Conservation (phyloP, 2,113 vertebrate genomes). For the Alces alces region DNA sequence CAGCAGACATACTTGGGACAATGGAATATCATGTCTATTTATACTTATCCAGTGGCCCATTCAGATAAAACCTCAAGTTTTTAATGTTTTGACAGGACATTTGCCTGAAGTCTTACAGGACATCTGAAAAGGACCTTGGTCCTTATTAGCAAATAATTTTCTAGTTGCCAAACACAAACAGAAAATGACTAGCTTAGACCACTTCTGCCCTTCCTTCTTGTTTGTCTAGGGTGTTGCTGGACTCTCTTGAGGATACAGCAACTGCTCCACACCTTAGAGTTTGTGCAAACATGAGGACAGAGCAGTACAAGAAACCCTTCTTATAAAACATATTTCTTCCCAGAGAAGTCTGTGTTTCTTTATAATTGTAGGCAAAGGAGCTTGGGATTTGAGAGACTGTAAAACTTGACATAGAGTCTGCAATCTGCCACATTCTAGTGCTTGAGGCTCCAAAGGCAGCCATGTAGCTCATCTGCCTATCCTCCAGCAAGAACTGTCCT, state of each 20-base stretch:
- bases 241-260: not conserved
- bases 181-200: not conserved
- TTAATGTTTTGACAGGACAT: not conserved
- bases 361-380: not conserved
- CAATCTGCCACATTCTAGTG: not conserved
- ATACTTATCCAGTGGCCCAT: not conserved
- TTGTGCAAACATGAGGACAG: not conserved
- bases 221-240: not conserved
- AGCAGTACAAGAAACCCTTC: not conserved
- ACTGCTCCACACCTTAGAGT: not conserved
- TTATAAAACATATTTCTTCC: not conserved
- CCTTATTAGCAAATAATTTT: not conserved
- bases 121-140: not conserved
- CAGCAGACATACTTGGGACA: not conserved
- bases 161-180: not conserved
- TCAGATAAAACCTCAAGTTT: not conserved
- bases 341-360: not conserved
- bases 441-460: not conserved
- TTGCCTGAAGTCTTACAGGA: not conserved
- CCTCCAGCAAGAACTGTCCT: not conserved
- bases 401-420: not conserved
- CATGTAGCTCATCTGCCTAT: not conserved
- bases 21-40: not conserved
- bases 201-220: not conserved
- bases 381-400: not conserved